These are phyloP conservation scores for Galeopterus variegatus DNA, from an alignment of 2,113 vertebrate species.

Conservation along the genomic window DNA sequence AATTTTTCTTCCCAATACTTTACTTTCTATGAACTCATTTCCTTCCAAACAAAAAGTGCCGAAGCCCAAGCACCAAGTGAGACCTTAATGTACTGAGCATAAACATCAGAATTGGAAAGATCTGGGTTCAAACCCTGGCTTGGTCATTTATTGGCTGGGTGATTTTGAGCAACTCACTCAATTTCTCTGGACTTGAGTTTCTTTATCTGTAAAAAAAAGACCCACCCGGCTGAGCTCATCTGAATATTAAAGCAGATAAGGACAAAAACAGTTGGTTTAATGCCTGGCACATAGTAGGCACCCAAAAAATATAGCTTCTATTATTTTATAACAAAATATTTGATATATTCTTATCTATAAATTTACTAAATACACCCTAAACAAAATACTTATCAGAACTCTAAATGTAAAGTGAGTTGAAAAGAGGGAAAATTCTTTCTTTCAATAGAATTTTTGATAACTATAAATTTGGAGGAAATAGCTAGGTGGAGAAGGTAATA, in stretches of 20 bases:
- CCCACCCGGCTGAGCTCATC: rapidly evolving
- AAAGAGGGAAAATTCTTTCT: background rate
- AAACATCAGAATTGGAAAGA: background rate
- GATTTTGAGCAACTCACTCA: background rate
- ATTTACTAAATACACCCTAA: background rate
- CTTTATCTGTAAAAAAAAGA: background rate
- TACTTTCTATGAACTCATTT: background rate
- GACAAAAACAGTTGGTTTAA: background rate
- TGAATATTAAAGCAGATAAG: background rate
- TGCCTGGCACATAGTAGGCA: background rate
- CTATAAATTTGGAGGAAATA: constrained; percentile 17
- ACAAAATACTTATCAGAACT: background rate
- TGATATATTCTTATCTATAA: background rate
- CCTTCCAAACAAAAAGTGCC: background rate
- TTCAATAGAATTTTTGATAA: background rate
- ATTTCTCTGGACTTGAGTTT: background rate
- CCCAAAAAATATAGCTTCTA: background rate
- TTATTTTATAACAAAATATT: constrained; percentile 13
- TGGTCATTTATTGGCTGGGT: background rate
- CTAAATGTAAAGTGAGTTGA: background rate
- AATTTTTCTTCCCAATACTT: background rate
- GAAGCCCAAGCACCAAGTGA: too few relatives aligned
- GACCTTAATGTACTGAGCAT: background rate
- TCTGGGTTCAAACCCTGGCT: background rate
- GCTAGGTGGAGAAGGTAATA: background rate